Conservation (phyloP, 2,888 invertebrate genomes). For the Ophion costatus region DNA sequence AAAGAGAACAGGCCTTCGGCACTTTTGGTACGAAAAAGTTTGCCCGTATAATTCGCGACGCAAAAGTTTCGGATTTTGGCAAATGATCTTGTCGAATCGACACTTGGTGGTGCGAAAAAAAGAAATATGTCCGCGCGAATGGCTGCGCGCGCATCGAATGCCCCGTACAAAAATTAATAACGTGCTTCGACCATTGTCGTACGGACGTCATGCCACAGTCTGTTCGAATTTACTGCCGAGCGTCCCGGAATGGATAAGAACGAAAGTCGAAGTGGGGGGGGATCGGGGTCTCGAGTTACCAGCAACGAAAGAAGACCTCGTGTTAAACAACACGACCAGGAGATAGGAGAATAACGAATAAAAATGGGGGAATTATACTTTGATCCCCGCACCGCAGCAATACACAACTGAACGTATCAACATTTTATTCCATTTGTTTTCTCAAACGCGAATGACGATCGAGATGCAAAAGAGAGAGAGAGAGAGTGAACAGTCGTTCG, state of each 20-base stretch:
- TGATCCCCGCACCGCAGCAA: not conserved
- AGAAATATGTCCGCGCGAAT: too few species aligned
- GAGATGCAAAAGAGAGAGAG: not conserved
- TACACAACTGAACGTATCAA: not conserved
- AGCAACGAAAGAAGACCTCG: slow-evolving; percentile 50
- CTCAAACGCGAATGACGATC: not conserved
- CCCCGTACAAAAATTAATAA: slow-evolving; percentile 10
- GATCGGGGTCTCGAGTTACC: slow-evolving; percentile 52
- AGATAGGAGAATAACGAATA: slow-evolving; percentile 13
- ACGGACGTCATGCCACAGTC: slow-evolving; percentile 25
- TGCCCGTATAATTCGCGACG: too few species aligned
- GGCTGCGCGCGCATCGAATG: not conserved
- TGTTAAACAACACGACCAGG: slow-evolving; percentile 34
- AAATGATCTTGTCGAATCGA: too few species aligned
- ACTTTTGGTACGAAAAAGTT: too few species aligned
- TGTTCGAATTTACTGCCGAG: slow-evolving; percentile 29
- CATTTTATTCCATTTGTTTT: not conserved
- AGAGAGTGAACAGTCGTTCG: slow-evolving; percentile 43
- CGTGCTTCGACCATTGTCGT: slow-evolving; percentile 31
- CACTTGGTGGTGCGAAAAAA: too few species aligned
- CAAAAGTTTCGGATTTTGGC: not conserved
- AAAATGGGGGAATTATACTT: slow-evolving; percentile 6
- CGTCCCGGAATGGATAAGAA: slow-evolving; percentile 28
- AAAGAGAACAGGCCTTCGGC: too few species aligned
- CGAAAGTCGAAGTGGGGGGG: not conserved